A percentile compares a stretch with the other conserved stretches of the same genome.
These are phyloP conservation scores for Brachionus koreanus DNA, from an alignment of 1,140 invertebrate species.

Conservation along the genomic window DNA sequence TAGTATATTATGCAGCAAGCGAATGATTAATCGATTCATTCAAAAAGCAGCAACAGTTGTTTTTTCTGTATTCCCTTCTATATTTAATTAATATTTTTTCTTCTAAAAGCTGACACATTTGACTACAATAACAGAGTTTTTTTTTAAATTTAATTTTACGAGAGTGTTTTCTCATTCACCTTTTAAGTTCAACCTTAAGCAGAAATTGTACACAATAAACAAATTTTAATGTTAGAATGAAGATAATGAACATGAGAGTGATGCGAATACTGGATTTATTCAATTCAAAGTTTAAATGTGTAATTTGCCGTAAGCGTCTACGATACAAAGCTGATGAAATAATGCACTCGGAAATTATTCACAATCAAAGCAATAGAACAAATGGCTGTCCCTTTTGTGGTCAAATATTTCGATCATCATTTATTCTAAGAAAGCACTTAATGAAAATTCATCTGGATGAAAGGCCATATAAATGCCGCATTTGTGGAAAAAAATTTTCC, in stretches of 20 bases:
- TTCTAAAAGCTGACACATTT: constrained; percentile 2
- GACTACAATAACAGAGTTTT: background rate
- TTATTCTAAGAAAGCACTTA: background rate
- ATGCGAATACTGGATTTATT: constrained; percentile 22
- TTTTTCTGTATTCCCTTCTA: background rate
- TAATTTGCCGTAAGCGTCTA: constrained; percentile 7
- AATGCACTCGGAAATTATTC: background rate
- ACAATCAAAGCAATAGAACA: background rate
- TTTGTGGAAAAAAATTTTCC: background rate
- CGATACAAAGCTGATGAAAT: constrained; percentile 38
- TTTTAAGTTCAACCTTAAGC: too few species aligned
- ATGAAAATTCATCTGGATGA: constrained; percentile 29
- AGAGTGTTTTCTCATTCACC: background rate
- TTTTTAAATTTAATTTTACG: background rate
- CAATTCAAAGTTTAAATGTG: constrained; percentile 37
- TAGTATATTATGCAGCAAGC: background rate
- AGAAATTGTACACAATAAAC: too few species aligned
- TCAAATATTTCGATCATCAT: background rate
- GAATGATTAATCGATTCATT: background rate
- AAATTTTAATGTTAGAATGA: background rate
- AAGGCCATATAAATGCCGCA: constrained; percentile 15
- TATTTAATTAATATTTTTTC: background rate
- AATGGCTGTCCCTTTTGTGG: background rate
- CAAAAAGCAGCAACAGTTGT: background rate
- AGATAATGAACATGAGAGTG: background rate